These are phyloP conservation scores for Phengaris arion DNA, from an alignment of 2,888 invertebrate species.

Conservation along the genomic window DNA sequence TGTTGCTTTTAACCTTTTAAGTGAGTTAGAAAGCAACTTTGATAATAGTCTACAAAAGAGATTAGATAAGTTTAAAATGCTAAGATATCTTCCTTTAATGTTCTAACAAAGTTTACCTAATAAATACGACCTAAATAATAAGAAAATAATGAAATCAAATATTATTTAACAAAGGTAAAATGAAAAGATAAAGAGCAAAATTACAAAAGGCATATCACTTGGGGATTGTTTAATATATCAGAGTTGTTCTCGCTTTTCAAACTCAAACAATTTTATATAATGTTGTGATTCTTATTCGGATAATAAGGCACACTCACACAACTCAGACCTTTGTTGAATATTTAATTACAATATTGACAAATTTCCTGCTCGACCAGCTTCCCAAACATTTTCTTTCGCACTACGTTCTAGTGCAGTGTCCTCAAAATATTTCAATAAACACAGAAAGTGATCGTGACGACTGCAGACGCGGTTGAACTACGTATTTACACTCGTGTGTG, in stretches of 20 bases:
- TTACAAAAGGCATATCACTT: neutral
- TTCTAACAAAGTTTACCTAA: neutral
- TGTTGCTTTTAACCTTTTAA: neutral
- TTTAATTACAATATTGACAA: too few species aligned
- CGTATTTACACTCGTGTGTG: too few species aligned
- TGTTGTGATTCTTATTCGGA: neutral
- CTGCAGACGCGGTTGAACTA: too few species aligned
- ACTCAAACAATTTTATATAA: neutral
- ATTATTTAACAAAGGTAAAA: neutral
- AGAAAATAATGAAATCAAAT: neutral
- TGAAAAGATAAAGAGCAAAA: neutral
- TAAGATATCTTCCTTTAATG: neutral
- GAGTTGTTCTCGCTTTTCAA: neutral
- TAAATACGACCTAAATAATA: neutral
- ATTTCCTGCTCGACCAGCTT: too few species aligned
- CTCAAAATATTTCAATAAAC: too few species aligned
- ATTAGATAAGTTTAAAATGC: neutral
- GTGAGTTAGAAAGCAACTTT: neutral
- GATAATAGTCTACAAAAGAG: neutral
- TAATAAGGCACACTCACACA: neutral
- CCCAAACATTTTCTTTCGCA: too few species aligned
- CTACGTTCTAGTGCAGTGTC: too few species aligned
- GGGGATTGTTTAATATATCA: neutral
- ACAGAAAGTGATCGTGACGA: too few species aligned
- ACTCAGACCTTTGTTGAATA: too few species aligned